Evolutionary conservation across 1,140 invertebrate genomes (phyloP).

Genomic region (Babylonia areolata): DNA sequence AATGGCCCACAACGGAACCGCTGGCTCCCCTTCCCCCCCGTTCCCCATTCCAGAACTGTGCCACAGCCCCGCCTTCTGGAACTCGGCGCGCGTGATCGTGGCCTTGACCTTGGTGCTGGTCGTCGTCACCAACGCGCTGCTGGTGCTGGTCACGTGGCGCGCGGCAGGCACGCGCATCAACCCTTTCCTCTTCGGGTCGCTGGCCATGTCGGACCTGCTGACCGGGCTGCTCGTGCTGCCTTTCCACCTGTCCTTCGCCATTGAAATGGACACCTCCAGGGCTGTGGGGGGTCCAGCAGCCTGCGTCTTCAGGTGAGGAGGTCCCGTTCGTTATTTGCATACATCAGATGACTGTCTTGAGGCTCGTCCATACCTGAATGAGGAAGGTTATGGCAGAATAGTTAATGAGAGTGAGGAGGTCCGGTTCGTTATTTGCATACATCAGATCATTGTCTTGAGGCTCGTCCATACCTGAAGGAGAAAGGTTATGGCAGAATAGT

Average conservation of each 20-base stretch:
- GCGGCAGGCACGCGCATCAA: conserved; percentile 24
- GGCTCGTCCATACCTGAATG: too few species aligned
- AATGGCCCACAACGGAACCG: background rate
- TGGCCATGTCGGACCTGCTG: conserved; percentile 28
- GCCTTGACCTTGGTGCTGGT: background rate
- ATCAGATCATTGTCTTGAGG: too few species aligned
- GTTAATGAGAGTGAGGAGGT: too few species aligned
- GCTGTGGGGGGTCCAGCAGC: background rate
- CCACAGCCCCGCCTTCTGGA: conserved; percentile 7
- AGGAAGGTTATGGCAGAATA: too few species aligned
- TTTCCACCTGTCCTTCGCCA: background rate
- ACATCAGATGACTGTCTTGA: too few species aligned
- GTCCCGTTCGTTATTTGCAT: too few species aligned
- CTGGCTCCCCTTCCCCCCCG: background rate
- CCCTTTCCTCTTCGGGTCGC: conserved; percentile 13
- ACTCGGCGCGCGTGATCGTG: background rate
- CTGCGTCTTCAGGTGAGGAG: too few species aligned
- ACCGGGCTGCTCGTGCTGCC: conserved; percentile 16
- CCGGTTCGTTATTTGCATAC: too few species aligned
- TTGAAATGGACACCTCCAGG: background rate
- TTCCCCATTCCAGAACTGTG: background rate
- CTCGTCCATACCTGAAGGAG: too few species aligned
- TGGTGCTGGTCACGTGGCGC: conserved; percentile 13
- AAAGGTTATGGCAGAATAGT: too few species aligned
- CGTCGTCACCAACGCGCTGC: background rate